Evolutionary conservation across 2,888 invertebrate species (phyloP), one percentile per base, ranked within the genome.

Genomic region (Synergus japonicus): DNA sequence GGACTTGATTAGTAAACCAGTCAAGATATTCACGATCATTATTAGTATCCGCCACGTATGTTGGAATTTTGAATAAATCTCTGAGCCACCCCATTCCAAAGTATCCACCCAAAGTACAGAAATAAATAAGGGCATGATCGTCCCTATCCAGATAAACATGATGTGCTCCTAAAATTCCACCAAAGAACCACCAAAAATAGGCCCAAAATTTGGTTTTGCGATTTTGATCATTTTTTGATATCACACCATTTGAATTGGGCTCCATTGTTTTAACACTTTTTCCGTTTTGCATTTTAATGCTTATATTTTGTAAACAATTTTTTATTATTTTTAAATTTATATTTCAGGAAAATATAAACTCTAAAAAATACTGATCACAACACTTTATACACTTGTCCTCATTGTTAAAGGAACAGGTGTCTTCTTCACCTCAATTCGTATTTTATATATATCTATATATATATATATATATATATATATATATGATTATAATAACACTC

Each of bases 111-210:
- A 97, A 92, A 0, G 97, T 97, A 81, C 96, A 95, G 95, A 97
- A 97, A 95, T 97, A 97, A 0, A 98, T 93, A 90, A 98, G 97
- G 0, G 97, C 98, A 87, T 99, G 99, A 37, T 95, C 94, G 92
- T 98, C 97, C 79, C 98, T 94, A 78, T 95, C 94, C 83, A 99
- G 93, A 92, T 99, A 99, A 88, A 98, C 95, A 90, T 98, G 97
- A 92, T 99, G 99, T 7, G 97, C 92, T 0, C 98, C 98, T 86
- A 97, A 95, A 87, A 97, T 92, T 5, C 99, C 99, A 22, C 97
- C 97, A 85, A 97, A 94, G 0, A 98, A 88, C 98, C 98, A 99
- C 63, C 96, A 93, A 1, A 98, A 81, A 90, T 98, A 99, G 0
- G 98, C 95, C 87, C 94, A 90, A 76, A 96, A 89, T 12, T 93